Percentiles rank a stretch among this genome's conserved stretches.
Evolutionary conservation across 1,140 invertebrate species (phyloP).

Genomic region (Caenorhabditis briggsae): DNA sequence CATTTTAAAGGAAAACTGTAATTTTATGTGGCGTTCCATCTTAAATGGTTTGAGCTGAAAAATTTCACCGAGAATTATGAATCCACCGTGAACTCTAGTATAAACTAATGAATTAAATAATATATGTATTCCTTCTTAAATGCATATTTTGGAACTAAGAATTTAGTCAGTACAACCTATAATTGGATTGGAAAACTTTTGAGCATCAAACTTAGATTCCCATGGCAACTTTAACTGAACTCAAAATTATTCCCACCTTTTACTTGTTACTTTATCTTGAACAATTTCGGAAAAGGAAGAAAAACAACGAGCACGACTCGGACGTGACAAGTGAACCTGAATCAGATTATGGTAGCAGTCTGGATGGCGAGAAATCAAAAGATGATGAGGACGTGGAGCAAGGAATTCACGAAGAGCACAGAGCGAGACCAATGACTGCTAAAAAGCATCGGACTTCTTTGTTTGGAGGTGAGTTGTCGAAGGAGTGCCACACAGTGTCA

Average conservation of each 20-base stretch:
- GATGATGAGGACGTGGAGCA: neutral
- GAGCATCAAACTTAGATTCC: neutral
- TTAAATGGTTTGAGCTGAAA: no score
- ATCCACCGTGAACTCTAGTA: no score
- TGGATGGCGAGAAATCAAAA: slow-evolving; percentile 9
- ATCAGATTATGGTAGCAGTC: slow-evolving; percentile 33
- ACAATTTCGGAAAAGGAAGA: slow-evolving; percentile 15
- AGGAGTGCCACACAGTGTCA: slow-evolving; percentile 47
- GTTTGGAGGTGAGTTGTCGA: slow-evolving; percentile 51
- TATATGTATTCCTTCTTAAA: no score
- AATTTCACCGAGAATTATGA: no score
- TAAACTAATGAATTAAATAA: no score
- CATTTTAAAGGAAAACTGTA: no score
- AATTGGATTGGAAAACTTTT: neutral
- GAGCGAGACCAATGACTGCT: slow-evolving; percentile 28
- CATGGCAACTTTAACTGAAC: neutral
- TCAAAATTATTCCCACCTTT: neutral
- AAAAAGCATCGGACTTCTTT: slow-evolving; percentile 51
- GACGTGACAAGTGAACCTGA: slow-evolving; percentile 24
- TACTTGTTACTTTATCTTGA: neutral
- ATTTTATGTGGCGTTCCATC: no score
- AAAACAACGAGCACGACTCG: neutral
- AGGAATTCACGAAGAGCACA: slow-evolving; percentile 13
- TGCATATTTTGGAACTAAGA: no score
- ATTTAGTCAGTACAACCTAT: neutral